Percentiles rank a stretch among this genome's conserved stretches.
These are phyloP conservation scores for Alosa sapidissima DNA, from an alignment of 2,797 vertebrate genomes.

Conservation along the genomic window DNA sequence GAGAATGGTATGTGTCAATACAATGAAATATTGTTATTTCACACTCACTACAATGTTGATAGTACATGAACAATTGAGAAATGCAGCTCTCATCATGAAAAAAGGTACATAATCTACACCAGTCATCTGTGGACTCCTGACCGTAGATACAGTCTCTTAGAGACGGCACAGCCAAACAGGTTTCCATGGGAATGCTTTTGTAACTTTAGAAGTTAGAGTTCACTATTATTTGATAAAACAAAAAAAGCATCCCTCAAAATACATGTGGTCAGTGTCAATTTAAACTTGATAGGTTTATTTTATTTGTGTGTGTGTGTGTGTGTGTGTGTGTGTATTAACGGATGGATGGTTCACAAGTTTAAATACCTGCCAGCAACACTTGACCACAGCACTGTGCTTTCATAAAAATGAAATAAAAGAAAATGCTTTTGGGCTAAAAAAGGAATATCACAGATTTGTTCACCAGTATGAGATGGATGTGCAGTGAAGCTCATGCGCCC, in stretches of 20 bases:
- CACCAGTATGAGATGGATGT: not conserved
- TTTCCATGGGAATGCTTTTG: too few species aligned
- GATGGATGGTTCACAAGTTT: not conserved
- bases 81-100: not conserved
- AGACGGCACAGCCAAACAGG: too few species aligned
- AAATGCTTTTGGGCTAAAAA: not conserved
- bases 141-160: too few species aligned
- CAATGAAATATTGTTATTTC: not conserved
- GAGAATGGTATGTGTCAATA: not conserved
- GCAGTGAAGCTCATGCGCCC: not conserved
- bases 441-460: not conserved
- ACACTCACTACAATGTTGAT: not conserved
- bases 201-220: too few species aligned
- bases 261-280: not conserved
- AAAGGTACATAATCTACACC: not conserved
- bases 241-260: not conserved
- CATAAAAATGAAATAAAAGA: conserved; percentile 6
- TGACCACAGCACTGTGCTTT: not conserved
- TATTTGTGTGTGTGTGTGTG: not conserved
- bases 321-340: not conserved
- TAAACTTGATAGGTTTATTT: not conserved
- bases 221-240: too few species aligned
- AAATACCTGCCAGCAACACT: not conserved
- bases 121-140: too few species aligned
- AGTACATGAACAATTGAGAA: not conserved